phyloP scores from a whole-genome alignment of 2,888 invertebrate genomes.

The Philhelius pedissequus region DNA sequence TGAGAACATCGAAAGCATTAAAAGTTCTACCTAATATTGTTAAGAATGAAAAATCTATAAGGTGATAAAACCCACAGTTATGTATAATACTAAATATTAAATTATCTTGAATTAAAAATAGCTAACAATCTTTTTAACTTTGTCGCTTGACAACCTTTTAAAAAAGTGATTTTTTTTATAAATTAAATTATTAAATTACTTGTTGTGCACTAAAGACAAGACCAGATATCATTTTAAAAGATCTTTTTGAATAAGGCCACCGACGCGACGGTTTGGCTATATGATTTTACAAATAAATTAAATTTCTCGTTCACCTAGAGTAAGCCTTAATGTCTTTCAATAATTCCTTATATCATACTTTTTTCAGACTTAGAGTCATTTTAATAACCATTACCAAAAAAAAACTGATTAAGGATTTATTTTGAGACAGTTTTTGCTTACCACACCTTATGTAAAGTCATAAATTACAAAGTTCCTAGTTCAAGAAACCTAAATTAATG shows the following conservation, averaged over 20 bases:
- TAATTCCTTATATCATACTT: background rate
- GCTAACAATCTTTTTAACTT: background rate
- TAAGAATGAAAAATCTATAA: background rate
- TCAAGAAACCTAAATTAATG: conserved; percentile 42
- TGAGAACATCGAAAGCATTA: too few species aligned
- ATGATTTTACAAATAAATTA: background rate
- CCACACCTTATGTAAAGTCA: conserved; percentile 49
- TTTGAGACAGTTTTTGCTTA: conserved; percentile 34
- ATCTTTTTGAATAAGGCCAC: background rate
- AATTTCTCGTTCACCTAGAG: background rate
- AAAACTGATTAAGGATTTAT: background rate
- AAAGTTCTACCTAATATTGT: too few species aligned
- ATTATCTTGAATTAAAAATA: background rate
- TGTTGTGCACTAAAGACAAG: background rate
- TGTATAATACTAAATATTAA: background rate
- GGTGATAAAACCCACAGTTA: background rate
- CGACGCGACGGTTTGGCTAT: background rate
- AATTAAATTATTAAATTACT: background rate
- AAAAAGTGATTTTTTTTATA: background rate
- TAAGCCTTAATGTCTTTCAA: background rate
- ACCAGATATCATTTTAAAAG: background rate
- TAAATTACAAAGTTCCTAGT: conserved; percentile 53
- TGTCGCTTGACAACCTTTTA: background rate
- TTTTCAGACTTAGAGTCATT: background rate
- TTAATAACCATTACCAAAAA: conserved; percentile 6